Evolutionary conservation across 2,797 vertebrate species (phyloP).

Genomic region (Melanotaenia boesemani): DNA sequence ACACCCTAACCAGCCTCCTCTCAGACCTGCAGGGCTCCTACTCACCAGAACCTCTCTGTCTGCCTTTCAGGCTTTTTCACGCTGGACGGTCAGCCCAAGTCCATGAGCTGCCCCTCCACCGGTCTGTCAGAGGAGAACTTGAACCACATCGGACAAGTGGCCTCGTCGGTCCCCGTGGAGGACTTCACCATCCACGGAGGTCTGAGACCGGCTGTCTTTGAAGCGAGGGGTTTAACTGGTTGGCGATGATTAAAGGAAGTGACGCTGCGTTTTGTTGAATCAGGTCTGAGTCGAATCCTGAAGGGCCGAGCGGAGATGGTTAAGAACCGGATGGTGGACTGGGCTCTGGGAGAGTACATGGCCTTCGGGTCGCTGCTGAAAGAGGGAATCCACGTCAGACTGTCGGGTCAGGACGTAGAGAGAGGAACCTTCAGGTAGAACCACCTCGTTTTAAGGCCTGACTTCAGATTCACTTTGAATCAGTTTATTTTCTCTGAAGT

Average conservation of each 20-base stretch:
- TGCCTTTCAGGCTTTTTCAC: conserved; percentile 90
- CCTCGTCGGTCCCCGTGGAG: conserved; percentile 93
- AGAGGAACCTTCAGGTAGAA: conserved; percentile 92
- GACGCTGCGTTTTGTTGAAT: neutral
- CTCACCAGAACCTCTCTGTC: neutral
- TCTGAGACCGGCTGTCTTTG: neutral
- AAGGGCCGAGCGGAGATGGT: conserved; percentile 90
- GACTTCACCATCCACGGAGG: conserved; percentile 97
- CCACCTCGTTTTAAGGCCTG: too few species aligned
- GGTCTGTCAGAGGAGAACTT: conserved; percentile 90
- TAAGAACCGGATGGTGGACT: conserved; percentile 89
- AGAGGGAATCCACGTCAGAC: conserved; percentile 92
- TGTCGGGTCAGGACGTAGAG: conserved; percentile 96
- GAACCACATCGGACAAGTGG: conserved; percentile 88
- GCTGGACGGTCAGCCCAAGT: conserved; percentile 92
- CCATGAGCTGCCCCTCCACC: conserved; percentile 92
- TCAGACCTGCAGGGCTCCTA: too few species aligned
- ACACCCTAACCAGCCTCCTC: too few species aligned
- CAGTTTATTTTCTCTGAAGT: neutral
- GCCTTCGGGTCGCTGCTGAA: conserved; percentile 93
- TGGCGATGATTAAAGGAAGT: neutral
- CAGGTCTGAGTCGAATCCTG: conserved; percentile 92
- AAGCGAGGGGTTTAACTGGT: too few species aligned
- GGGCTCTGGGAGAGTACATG: conserved; percentile 97
- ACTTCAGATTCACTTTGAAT: too few species aligned